A percentile compares a stretch with the other conserved stretches of the same genome.
Conservation (phyloP, 2,797 vertebrate genomes). For the Trachops cirrhosus region DNA sequence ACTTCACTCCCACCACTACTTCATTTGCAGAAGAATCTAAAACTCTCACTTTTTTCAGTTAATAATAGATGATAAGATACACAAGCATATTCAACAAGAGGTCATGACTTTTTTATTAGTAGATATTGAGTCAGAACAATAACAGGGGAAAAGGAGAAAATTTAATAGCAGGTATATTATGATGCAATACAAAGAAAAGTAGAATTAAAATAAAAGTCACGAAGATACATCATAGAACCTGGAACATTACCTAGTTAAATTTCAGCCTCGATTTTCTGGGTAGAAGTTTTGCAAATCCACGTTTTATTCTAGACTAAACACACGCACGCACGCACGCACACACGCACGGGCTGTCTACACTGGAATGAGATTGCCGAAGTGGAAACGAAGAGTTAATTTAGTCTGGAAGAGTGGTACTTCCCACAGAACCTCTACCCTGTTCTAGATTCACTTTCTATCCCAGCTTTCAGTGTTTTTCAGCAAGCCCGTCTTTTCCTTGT, state of each 20-base stretch:
- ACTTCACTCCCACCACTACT: neutral
- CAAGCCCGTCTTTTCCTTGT: neutral
- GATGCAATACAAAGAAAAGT: neutral
- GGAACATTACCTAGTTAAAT: neutral
- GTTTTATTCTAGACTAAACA: neutral
- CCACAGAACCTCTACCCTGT: neutral
- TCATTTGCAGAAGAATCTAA: constrained; percentile 7
- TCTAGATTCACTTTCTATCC: neutral
- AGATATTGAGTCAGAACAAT: neutral
- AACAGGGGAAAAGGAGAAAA: neutral
- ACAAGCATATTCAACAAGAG: neutral
- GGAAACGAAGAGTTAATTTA: neutral
- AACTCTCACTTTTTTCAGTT: constrained; percentile 7
- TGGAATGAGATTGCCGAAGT: neutral
- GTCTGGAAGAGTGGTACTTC: neutral
- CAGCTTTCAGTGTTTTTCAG: neutral
- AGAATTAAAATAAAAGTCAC: constrained; percentile 9
- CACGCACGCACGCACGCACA: neutral
- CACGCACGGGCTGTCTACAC: neutral
- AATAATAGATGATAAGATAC: neutral
- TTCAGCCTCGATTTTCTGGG: constrained; percentile 6
- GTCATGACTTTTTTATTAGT: neutral
- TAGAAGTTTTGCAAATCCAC: neutral
- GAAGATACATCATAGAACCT: neutral
- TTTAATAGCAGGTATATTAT: neutral